Base-by-base conservation (phyloP, 30 jellyfish, hydroid and myxozoan species). In the Sanderia malayensis region DNA sequence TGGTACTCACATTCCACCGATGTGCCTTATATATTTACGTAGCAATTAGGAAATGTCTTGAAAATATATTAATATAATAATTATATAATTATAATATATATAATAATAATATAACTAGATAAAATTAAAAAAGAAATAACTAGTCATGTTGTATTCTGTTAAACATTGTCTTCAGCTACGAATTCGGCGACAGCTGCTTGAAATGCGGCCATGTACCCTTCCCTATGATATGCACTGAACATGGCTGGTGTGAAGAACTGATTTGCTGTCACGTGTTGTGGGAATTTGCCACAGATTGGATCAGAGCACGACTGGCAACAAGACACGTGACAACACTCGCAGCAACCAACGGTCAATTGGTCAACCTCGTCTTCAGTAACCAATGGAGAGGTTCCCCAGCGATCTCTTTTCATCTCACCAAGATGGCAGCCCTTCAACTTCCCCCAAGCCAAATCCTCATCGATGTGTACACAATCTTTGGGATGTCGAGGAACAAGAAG, bases 201-300 rank as follows among this genome's bases (percentile, higher is more conserved):
- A 19, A 82, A 29, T 33, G 80, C 58, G 17, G 94, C 85, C 61
- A 85, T 63, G 32, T 68, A 82, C 19, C 94, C 94, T 53, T 82
- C 94, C 57, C 94, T 46, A 26, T 82, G 94, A 49, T 82, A 82
- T 0, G 87, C 94, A 82, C 94, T 82, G 87, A 82, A 82, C 1
- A 37, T 71, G 17, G 62, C 81, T 13, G 76, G 84, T 0, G 94
- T 82, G 70, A 82, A 82, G 24, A 82, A 82, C 70, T 82, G 94
- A 33, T 82, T 82, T 4, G 84, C 94, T 0, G 94, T 82, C 46
- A 77, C 49, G 71, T 82, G 94, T 25, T 82, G 77, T 6, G 94
- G 94, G 64, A 82, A 82, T 26, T 65, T 37, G 24, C 94, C 94
- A 32, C 84, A 71, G 30, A 82, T 4, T 11, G 94, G 87, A 55